Evolutionary conservation across 1,140 invertebrate genomes (phyloP).

Genomic region (Bombus impatiens): DNA sequence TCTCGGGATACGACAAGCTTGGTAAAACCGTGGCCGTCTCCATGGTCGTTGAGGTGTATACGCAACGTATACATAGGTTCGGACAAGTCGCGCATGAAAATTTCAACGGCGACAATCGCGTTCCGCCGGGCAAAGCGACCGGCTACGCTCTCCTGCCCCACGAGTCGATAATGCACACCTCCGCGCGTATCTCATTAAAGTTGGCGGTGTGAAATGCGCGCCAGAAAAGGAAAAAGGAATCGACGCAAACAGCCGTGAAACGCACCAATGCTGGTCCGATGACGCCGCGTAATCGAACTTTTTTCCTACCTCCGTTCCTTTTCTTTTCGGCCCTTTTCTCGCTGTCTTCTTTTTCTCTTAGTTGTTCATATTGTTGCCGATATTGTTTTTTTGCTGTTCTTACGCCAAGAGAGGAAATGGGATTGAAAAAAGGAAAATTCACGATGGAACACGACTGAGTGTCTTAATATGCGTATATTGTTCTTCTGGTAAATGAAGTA

Average conservation of each 20-base stretch:
- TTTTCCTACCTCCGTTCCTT: too few species aligned
- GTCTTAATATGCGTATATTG: too few species aligned
- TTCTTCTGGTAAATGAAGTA: too few species aligned
- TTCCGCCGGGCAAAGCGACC: not conserved
- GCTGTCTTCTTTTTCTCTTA: not conserved
- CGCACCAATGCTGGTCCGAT: slow-evolving; percentile 17
- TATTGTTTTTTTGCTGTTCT: not conserved
- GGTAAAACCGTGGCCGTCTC: not conserved
- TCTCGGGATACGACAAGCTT: not conserved
- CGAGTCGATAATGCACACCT: slow-evolving; percentile 38
- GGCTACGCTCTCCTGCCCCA: not conserved
- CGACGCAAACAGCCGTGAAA: slow-evolving; percentile 36
- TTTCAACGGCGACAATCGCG: slow-evolving; percentile 34
- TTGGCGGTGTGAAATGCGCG: slow-evolving; percentile 9
- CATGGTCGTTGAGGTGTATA: not conserved
- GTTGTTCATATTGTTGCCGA: not conserved
- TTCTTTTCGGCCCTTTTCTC: not conserved
- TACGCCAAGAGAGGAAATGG: not conserved
- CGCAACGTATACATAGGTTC: not conserved
- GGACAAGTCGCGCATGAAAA: slow-evolving; percentile 21
- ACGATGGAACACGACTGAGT: not conserved
- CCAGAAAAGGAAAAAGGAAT: not conserved
- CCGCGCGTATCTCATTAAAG: slow-evolving; percentile 45
- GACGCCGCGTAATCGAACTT: slow-evolving; percentile 18
- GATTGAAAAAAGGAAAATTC: not conserved